Conservation (phyloP, 2,113 vertebrate species). For the Halcyon senegalensis region DNA sequence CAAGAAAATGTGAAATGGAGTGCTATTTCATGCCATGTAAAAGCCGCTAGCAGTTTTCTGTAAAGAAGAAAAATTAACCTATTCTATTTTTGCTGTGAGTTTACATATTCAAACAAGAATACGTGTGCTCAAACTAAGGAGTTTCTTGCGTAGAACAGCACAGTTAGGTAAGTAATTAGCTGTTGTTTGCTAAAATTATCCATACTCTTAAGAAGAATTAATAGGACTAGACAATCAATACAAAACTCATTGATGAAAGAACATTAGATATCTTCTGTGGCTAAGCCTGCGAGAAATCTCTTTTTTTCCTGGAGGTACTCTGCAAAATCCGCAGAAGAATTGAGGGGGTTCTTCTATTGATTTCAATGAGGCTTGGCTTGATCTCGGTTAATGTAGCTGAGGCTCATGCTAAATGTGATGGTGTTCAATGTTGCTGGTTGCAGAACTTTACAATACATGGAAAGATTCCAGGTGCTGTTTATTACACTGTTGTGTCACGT, state of each 20-base stretch:
- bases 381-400: not conserved
- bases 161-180: not conserved
- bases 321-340: not conserved
- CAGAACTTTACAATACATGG: not conserved
- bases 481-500: accelerated
- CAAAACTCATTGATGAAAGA: accelerated
- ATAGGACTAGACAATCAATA: not conserved
- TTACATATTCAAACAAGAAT: not conserved
- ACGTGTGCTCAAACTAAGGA: not conserved
- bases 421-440: too few relatives aligned
- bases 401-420: not conserved
- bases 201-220: accelerated
- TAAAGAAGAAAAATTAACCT: not conserved
- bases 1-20: not conserved
- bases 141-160: not conserved
- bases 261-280: not conserved
- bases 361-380: not conserved
- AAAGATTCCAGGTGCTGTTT: not conserved
- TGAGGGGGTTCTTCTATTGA: accelerated
- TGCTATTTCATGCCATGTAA: not conserved
- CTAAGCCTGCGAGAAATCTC: not conserved
- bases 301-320: not conserved
- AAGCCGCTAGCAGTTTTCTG: not conserved
- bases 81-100: not conserved
- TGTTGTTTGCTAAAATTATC: not conserved